Base-by-base conservation (phyloP, 1,140 invertebrate genomes). In the Bombus confusus region DNA sequence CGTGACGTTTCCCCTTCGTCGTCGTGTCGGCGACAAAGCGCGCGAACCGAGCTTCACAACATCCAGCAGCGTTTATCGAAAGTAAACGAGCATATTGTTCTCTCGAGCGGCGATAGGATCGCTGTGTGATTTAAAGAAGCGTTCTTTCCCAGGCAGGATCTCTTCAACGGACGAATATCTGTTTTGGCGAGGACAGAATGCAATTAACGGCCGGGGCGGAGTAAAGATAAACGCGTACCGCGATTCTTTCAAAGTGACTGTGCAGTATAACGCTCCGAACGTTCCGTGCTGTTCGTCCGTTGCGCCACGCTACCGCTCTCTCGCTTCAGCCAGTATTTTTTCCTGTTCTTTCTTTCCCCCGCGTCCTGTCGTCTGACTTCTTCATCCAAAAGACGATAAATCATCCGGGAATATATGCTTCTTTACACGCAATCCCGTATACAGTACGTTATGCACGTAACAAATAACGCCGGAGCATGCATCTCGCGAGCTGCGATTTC, bases 391-490 rank as follows among this genome's bases (percentile, higher is more conserved):
- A 22, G 64, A 89, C 74, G 75, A 90, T 90, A 90, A 90, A 89
- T 90, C 86, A 87, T 87, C 80, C 80, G 34, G 39, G 71, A 74
- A n/a, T 74, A 76, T 62, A 86, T 59, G 59, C 62, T 83, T 88
- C 85, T 88, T 59, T 82, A 76, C 79, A 86, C 87, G 84, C 83
- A 57, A 85, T 31, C 79, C 87, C 4, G 12, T 52, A 73, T 72
- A 41, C 28, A 68, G 41, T 59, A 76, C 75, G 34, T 43, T 28
- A 73, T 64, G 88, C 71, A 75, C 74, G 66, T 84, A 90, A 87
- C 87, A 85, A 90, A 89, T 87, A 89, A 85, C 79, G 75, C 22
- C 71, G 79, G 71, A 64, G 71, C 88, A 87, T 87, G 86, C 88
- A 85, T 87, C 82, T 47, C 64, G 80, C 71, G 71, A 79, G 41